phyloP scores from a whole-genome alignment of 2,113 vertebrate species.

The Sclerurus mexicanus region DNA sequence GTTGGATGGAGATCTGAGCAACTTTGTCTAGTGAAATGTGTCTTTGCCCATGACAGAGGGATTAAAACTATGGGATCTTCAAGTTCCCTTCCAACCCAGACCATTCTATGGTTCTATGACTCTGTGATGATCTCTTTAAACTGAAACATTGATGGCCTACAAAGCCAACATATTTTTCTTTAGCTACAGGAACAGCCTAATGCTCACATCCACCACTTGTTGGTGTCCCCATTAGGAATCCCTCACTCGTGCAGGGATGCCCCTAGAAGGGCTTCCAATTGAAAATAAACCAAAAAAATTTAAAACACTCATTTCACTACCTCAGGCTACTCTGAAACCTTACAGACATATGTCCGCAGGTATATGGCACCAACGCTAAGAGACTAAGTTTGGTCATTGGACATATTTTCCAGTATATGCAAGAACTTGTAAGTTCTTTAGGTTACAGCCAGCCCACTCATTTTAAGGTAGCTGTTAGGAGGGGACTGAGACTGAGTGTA shows the following conservation, averaged over 20 bases:
- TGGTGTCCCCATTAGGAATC: accelerated
- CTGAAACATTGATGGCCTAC: not conserved
- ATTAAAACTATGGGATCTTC: not conserved
- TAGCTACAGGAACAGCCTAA: not conserved
- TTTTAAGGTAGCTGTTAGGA: not conserved
- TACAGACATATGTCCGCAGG: not conserved
- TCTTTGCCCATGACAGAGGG: not conserved
- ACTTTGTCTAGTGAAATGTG: too few relatives aligned
- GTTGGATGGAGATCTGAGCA: not conserved
- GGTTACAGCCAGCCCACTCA: not conserved
- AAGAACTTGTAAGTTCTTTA: not conserved
- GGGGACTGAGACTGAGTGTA: not conserved
- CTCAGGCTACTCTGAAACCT: not conserved
- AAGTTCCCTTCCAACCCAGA: not conserved
- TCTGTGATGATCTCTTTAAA: not conserved
- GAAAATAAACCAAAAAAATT: not conserved
- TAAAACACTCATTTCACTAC: not conserved
- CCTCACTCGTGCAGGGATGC: not conserved
- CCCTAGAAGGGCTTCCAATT: accelerated
- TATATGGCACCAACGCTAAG: not conserved
- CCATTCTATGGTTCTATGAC: not conserved
- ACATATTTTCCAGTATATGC: not conserved
- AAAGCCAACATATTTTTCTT: not conserved
- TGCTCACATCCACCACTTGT: not conserved
- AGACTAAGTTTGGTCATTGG: not conserved